Evolutionary conservation across 2,797 vertebrate genomes (phyloP).

Genomic region (Sarcophilus harrisii): DNA sequence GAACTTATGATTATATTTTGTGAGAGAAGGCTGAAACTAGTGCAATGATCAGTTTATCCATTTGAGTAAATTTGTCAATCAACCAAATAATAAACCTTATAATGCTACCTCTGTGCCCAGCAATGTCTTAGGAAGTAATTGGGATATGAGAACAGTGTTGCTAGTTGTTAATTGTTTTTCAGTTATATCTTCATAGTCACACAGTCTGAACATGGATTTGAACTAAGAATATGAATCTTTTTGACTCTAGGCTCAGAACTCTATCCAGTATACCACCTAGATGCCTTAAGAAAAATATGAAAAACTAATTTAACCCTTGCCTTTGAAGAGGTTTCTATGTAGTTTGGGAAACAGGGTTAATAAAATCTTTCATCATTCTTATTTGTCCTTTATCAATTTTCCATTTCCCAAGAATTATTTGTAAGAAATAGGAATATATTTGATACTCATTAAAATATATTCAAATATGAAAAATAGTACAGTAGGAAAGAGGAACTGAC

Average conservation of each 20-base stretch:
- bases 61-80: neutral
- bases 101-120: neutral
- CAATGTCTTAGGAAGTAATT: neutral
- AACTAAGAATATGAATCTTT: neutral
- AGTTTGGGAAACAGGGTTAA: neutral
- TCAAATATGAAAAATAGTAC: neutral
- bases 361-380: neutral
- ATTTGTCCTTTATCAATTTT: neutral
- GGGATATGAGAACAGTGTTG: neutral
- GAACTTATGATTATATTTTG: neutral
- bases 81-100: neutral
- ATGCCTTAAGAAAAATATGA: neutral
- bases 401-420: conserved; percentile 19
- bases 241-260: neutral
- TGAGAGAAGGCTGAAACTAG: neutral
- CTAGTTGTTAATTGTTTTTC: neutral
- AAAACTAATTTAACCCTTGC: neutral
- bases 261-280: neutral
- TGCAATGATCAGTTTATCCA: neutral
- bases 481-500: neutral
- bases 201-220: neutral
- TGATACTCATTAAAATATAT: neutral
- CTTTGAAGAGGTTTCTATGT: neutral
- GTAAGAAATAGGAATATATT: neutral
- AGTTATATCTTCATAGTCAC: neutral